Conservation (phyloP, 2,888 invertebrate genomes). For the Fragum sueziense region DNA sequence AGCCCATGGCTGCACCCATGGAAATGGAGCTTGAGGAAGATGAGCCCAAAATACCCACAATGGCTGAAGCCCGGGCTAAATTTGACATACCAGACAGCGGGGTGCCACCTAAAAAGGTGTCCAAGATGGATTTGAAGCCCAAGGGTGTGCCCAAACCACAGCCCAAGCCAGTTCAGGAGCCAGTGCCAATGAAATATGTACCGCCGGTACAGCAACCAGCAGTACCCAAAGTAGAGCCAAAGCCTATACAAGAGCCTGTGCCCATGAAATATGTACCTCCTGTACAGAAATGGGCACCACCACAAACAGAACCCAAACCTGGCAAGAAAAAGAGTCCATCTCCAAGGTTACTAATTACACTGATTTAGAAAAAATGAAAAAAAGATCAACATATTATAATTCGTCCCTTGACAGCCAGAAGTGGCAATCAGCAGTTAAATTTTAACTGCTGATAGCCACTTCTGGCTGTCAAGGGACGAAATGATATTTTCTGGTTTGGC, state of each 20-base stretch:
- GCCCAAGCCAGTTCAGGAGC: constrained; percentile 46
- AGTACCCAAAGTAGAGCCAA: constrained; percentile 34
- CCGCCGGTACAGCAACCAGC: constrained; percentile 51
- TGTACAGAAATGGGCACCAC: not conserved
- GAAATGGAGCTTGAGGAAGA: constrained; percentile 69
- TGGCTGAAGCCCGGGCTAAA: constrained; percentile 69
- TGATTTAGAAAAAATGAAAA: too few relatives aligned
- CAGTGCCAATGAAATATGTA: constrained; percentile 50
- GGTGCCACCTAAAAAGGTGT: constrained; percentile 50
- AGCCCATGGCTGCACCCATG: constrained; percentile 52
- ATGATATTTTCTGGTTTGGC: too few relatives aligned
- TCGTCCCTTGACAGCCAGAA: too few relatives aligned
- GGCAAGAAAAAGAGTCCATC: constrained; percentile 45
- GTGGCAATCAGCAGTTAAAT: too few relatives aligned
- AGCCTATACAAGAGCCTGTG: constrained; percentile 42
- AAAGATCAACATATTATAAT: too few relatives aligned
- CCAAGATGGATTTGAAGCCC: constrained; percentile 57
- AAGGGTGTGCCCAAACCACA: constrained; percentile 37
- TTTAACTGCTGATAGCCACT: too few relatives aligned
- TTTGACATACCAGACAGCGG: constrained; percentile 64
- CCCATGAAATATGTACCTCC: constrained; percentile 20
- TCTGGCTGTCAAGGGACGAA: too few relatives aligned
- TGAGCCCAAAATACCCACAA: constrained; percentile 65
- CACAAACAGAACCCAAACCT: not conserved
- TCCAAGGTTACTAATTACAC: constrained; percentile 46